Evolutionary conservation across 1,140 invertebrate genomes (phyloP).

Genomic region (Potamilus streckersoni): DNA sequence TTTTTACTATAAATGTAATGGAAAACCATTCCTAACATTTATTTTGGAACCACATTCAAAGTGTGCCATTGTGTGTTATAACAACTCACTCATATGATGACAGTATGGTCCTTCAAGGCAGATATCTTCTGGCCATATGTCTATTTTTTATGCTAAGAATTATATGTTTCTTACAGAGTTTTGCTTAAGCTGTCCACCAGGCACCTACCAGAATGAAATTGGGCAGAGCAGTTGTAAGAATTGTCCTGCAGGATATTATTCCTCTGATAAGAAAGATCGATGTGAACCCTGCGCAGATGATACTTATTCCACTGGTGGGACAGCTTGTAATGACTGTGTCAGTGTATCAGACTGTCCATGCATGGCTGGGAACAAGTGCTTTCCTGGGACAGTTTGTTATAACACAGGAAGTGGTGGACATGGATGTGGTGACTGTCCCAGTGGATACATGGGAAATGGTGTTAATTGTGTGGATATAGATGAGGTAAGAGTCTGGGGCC

Average conservation of each 20-base stretch:
- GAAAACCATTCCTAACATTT: too few species aligned
- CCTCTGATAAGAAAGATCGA: slow-evolving; percentile 42
- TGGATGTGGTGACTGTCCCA: slow-evolving; percentile 83
- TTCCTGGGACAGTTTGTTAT: slow-evolving; percentile 35
- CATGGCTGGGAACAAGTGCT: slow-evolving; percentile 29
- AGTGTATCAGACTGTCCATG: slow-evolving; percentile 45
- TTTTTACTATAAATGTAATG: too few species aligned
- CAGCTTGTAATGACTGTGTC: slow-evolving; percentile 37
- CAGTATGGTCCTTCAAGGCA: too few species aligned
- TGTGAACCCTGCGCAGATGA: slow-evolving; percentile 42
- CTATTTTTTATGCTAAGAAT: too few species aligned
- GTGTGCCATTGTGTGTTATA: too few species aligned
- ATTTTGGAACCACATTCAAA: too few species aligned
- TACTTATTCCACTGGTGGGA: slow-evolving; percentile 46
- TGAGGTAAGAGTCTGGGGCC: slow-evolving; percentile 41
- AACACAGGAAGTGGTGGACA: slow-evolving; percentile 39
- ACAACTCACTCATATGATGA: too few species aligned
- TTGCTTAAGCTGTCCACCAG: slow-evolving; percentile 46
- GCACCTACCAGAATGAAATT: slow-evolving; percentile 45
- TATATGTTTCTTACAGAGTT: slow-evolving; percentile 32
- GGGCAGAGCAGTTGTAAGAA: slow-evolving; percentile 38
- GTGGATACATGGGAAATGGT: slow-evolving; percentile 89
- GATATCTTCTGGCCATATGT: too few species aligned
- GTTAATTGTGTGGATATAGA: slow-evolving; percentile 53
- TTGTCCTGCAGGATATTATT: slow-evolving; percentile 46